Percentiles rank a stretch among this genome's conserved stretches.
Evolutionary conservation across 2,113 vertebrate species (phyloP).

Genomic region (Thinocorus orbignyianus): DNA sequence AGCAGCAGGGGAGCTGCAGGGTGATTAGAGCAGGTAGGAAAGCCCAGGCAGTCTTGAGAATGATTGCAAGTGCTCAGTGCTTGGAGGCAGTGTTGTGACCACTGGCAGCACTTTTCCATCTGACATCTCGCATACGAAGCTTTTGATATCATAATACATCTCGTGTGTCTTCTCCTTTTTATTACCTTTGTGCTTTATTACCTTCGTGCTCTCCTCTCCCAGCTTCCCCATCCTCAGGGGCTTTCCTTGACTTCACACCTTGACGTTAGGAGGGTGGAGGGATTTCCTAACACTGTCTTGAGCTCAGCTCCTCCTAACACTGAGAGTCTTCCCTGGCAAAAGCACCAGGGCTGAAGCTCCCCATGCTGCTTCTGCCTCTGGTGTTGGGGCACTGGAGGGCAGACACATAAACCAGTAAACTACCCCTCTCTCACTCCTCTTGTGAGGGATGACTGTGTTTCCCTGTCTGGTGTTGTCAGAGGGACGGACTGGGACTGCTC

Average conservation of each 20-base stretch:
- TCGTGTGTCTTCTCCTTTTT: not conserved
- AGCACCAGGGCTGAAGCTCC: not conserved
- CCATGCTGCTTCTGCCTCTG: not conserved
- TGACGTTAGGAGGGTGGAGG: rapidly evolving
- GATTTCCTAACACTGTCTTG: rapidly evolving
- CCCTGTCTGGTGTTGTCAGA: not conserved
- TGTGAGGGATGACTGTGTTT: not conserved
- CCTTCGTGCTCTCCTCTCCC: not conserved
- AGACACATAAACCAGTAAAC: not conserved
- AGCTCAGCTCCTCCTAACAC: not conserved
- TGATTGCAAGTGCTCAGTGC: not conserved
- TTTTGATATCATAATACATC: not conserved
- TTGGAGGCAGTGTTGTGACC: not conserved
- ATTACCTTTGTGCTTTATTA: not conserved
- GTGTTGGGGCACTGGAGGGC: not conserved
- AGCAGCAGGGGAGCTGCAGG: not conserved
- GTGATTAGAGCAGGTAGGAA: not conserved
- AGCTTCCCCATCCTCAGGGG: not conserved
- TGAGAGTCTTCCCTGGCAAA: not conserved
- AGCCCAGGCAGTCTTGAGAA: not conserved
- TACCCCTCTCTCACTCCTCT: not conserved
- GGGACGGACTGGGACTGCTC: not conserved
- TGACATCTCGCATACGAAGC: not conserved
- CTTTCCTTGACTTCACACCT: not conserved
- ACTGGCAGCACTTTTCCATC: not conserved